Conservation (phyloP, 2,113 vertebrate genomes). For the Notarius lentiginosus region DNA sequence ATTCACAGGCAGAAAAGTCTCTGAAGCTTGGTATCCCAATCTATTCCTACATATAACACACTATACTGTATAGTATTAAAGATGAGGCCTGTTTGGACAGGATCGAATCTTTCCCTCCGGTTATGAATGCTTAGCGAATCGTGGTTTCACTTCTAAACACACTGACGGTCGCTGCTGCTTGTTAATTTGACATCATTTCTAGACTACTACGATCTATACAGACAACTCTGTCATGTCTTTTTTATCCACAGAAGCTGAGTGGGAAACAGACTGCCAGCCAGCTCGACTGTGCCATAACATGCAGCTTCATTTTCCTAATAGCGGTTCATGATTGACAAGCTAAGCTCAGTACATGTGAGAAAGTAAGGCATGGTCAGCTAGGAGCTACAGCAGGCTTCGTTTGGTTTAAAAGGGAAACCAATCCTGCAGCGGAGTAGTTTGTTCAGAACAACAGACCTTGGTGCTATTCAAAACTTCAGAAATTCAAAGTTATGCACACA, state of each 20-base stretch:
- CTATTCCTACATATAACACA: background rate
- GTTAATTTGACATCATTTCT: background rate
- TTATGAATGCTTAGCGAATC: background rate
- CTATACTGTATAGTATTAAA: background rate
- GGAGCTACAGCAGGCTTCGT: background rate
- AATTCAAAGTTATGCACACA: background rate
- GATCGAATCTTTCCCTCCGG: background rate
- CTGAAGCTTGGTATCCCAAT: background rate
- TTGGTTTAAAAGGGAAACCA: background rate
- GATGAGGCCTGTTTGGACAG: background rate
- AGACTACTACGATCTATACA: background rate
- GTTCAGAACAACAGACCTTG: background rate
- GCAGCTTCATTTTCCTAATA: background rate
- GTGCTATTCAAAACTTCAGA: background rate
- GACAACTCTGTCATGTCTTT: background rate
- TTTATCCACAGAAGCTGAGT: background rate
- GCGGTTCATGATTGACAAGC: background rate
- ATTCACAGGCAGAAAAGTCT: background rate
- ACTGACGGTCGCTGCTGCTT: background rate
- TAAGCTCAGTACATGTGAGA: background rate
- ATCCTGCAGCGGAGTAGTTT: background rate
- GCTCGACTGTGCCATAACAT: background rate
- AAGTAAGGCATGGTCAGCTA: background rate
- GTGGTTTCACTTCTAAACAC: slow-evolving; percentile 3
- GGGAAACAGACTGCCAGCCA: background rate